phyloP scores from a whole-genome alignment of 2,797 vertebrate genomes.

The Alca torda region DNA sequence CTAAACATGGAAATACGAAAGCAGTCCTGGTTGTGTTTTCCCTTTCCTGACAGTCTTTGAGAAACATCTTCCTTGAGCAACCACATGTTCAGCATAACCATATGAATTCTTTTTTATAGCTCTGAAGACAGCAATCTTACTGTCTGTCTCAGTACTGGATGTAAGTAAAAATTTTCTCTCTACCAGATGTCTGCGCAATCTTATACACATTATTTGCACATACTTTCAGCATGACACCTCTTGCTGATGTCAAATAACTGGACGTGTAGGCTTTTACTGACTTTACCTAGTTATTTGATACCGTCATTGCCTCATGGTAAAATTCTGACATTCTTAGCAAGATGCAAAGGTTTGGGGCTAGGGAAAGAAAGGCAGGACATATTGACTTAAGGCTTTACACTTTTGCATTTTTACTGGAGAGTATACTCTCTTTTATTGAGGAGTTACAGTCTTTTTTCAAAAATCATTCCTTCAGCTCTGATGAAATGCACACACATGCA shows the following conservation, averaged over 20 bases:
- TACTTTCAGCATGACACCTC: not conserved
- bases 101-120: conserved; percentile 7
- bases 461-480: not conserved
- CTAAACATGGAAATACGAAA: conserved; percentile 52
- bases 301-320: not conserved
- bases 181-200: not conserved
- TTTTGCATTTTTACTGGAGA: not conserved
- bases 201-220: not conserved
- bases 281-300: not conserved
- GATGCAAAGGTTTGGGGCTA: not conserved
- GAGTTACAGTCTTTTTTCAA: not conserved
- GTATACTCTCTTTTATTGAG: not conserved
- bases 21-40: conserved; percentile 34
- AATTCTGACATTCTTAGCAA: not conserved
- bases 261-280: not conserved
- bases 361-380: not conserved
- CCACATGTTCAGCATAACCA: conserved; percentile 41
- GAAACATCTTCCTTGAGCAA: conserved; percentile 55
- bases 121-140: conserved; percentile 40
- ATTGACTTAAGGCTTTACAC: not conserved
- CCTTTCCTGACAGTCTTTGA: conserved; percentile 48
- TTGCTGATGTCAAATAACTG: not conserved
- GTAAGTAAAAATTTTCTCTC: not conserved
- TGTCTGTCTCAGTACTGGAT: not conserved
- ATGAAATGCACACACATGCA: not conserved